Percentiles rank a stretch among this genome's conserved stretches.
Evolutionary conservation across 2,888 invertebrate genomes (phyloP).

Genomic region (Eutolmus rufibarbis): DNA sequence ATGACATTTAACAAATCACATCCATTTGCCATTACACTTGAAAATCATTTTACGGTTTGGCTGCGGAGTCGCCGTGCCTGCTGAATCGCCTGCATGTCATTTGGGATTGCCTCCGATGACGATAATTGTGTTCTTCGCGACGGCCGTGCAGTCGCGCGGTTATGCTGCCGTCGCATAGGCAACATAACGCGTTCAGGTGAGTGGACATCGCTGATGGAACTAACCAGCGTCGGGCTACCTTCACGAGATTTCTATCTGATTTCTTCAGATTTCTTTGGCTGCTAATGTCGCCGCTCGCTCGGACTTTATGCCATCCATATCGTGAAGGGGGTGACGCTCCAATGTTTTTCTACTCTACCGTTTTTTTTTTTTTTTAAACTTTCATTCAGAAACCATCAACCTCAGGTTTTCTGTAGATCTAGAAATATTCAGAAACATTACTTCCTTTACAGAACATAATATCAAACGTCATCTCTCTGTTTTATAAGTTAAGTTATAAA

Average conservation of each 20-base stretch:
- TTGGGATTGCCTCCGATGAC: conserved; percentile 23
- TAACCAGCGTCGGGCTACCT: conserved; percentile 28
- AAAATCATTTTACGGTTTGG: conserved; percentile 35
- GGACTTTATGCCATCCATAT: background rate
- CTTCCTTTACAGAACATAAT: too few relatives aligned
- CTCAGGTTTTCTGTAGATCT: background rate
- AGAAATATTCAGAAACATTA: background rate
- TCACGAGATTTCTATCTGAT: background rate
- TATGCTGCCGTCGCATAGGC: background rate
- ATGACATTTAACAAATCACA: conserved; percentile 47
- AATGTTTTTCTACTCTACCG: background rate
- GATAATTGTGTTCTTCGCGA: conserved; percentile 20
- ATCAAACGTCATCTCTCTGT: too few relatives aligned
- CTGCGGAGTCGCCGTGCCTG: background rate
- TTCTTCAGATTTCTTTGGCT: background rate
- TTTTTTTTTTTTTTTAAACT: background rate
- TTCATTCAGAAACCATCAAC: background rate
- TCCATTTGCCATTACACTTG: conserved; percentile 36
- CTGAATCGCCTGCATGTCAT: conserved; percentile 32
- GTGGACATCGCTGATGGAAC: conserved; percentile 44
- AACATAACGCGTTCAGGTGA: conserved; percentile 39
- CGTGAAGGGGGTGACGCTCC: background rate
- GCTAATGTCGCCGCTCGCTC: background rate
- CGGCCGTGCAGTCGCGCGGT: background rate
- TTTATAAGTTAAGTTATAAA: too few relatives aligned